A percentile compares a stretch with the other conserved stretches of the same genome.
These are phyloP conservation scores for Hartigia nigra DNA, from an alignment of 2,888 invertebrate genomes.

Conservation along the genomic window DNA sequence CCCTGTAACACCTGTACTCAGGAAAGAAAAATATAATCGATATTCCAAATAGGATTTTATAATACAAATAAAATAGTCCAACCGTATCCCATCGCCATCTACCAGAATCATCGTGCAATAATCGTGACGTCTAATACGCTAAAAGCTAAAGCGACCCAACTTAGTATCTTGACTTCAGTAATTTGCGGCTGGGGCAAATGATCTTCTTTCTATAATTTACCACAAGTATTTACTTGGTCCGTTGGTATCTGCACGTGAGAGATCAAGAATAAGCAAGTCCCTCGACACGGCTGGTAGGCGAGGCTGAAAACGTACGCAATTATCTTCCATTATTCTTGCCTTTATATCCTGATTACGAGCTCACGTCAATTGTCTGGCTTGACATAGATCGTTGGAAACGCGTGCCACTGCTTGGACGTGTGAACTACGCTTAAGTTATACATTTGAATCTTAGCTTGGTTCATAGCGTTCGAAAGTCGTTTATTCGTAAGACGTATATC, in stretches of 20 bases:
- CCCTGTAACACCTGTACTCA: not conserved
- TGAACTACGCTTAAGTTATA: not conserved
- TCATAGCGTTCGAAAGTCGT: not conserved
- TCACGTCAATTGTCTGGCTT: not conserved
- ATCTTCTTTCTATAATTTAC: not conserved
- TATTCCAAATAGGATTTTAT: not conserved
- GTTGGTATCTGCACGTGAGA: not conserved
- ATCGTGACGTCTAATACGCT: not conserved
- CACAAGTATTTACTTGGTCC: not conserved
- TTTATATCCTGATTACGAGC: not conserved
- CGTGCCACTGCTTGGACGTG: not conserved
- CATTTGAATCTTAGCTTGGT: not conserved
- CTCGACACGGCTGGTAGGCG: not conserved
- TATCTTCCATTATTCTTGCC: not conserved
- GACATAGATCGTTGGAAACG: not conserved
- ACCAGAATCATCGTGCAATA: not conserved
- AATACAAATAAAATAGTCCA: not conserved
- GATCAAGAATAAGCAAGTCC: not conserved
- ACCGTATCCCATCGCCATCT: not conserved
- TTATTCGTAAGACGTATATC: not conserved
- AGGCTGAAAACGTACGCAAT: not conserved
- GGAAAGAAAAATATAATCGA: not conserved
- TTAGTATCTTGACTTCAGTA: not conserved
- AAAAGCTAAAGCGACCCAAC: not conserved
- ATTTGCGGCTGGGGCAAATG: not conserved